phyloP scores from a whole-genome alignment of 2,888 invertebrate species.

The Eulithis testata region DNA sequence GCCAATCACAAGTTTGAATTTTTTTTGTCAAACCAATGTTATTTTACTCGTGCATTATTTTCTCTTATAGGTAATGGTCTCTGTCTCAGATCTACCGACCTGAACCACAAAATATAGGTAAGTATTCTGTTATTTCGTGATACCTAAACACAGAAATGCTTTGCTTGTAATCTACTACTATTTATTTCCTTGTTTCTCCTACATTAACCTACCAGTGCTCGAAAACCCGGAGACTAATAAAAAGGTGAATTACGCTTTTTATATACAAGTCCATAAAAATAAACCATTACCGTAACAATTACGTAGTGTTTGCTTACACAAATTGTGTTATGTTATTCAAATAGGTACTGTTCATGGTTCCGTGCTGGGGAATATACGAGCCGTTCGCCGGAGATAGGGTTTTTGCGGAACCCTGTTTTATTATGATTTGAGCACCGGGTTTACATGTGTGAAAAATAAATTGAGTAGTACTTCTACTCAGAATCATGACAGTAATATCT shows the following conservation, averaged over 20 bases:
- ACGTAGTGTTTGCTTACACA: conserved; percentile 36
- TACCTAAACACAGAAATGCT: too few relatives aligned
- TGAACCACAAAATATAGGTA: too few relatives aligned
- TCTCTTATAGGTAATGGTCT: too few relatives aligned
- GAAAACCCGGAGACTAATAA: conserved; percentile 13
- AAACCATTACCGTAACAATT: conserved; percentile 36
- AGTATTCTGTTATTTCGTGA: too few relatives aligned
- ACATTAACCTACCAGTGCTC: neutral
- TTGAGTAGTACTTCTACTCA: neutral
- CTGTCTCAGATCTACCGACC: too few relatives aligned
- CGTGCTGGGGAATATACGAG: conserved; percentile 27
- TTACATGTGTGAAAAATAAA: conserved; percentile 26
- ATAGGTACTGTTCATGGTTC: conserved; percentile 36
- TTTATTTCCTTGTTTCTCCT: too few relatives aligned
- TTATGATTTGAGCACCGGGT: conserved; percentile 24
- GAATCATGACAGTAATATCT: too few relatives aligned
- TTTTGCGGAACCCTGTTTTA: conserved; percentile 23
- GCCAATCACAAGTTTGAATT: too few relatives aligned
- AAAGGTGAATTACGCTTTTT: conserved; percentile 21
- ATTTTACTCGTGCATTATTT: too few relatives aligned
- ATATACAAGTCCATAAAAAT: conserved; percentile 29
- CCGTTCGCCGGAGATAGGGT: conserved; percentile 17
- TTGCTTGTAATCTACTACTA: too few relatives aligned
- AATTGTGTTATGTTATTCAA: conserved; percentile 42
- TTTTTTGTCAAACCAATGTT: too few relatives aligned